Conservation (phyloP, 2,113 vertebrate genomes). For the Tor tambroides region DNA sequence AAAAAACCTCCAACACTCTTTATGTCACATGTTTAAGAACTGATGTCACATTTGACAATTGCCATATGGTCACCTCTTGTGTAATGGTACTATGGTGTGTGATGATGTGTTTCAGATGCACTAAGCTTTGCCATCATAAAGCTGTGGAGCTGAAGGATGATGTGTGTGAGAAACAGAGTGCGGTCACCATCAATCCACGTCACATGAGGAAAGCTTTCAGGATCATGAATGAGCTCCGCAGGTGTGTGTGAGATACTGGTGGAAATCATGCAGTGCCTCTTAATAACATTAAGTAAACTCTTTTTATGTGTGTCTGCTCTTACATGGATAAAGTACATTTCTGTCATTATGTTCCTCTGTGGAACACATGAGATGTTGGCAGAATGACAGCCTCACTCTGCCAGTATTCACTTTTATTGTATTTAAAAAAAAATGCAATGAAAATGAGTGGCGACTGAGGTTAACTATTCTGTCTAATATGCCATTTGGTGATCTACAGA, state of each 20-base stretch:
- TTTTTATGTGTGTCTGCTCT: not conserved
- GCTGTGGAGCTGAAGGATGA: constrained; percentile 85
- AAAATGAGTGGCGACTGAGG: not conserved
- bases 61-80: not conserved
- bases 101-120: constrained; percentile 72
- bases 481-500: not conserved
- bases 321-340: not conserved
- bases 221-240: constrained; percentile 81
- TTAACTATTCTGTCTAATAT: not conserved
- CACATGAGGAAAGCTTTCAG: constrained; percentile 92
- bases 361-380: not conserved
- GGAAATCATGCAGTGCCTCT: constrained; percentile 54
- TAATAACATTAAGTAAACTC: not conserved
- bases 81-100: not conserved
- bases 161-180: constrained; percentile 85
- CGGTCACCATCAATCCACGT: constrained; percentile 85
- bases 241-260: constrained; percentile 44
- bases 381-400: not conserved
- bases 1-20: not conserved
- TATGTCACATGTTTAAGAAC: not conserved
- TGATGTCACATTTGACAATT: not conserved
- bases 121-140: constrained; percentile 85
- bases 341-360: too few relatives aligned
- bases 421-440: not conserved
- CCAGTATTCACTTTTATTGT: not conserved